Evolutionary conservation across 2,797 vertebrate species (phyloP).

Genomic region (Chloroceryle amazona): DNA sequence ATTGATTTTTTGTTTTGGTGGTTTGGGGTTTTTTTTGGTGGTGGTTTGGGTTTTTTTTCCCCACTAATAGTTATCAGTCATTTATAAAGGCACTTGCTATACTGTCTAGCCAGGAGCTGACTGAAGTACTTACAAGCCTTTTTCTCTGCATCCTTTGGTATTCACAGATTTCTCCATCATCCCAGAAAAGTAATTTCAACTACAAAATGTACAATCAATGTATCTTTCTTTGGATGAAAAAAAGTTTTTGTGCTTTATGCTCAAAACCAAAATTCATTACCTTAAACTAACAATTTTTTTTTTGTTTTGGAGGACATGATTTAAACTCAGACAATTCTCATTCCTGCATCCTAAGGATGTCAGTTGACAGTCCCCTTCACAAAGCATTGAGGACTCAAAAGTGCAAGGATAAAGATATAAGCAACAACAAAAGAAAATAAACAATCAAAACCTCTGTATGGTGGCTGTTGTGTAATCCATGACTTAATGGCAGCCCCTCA

Average conservation of each 20-base stretch:
- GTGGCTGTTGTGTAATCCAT: neutral
- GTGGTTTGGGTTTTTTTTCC: neutral
- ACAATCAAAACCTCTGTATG: neutral
- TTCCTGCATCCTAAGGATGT: neutral
- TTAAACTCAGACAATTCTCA: neutral
- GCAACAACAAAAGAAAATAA: neutral
- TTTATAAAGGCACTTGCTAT: neutral
- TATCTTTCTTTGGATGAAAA: neutral
- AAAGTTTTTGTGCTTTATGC: neutral
- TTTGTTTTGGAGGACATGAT: neutral
- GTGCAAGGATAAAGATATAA: neutral
- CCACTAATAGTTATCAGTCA: neutral
- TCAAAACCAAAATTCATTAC: neutral
- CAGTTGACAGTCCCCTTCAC: neutral
- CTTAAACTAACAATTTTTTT: neutral
- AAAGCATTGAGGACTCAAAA: neutral
- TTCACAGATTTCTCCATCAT: neutral
- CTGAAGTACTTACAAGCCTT: neutral
- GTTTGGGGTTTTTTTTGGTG: too few species aligned
- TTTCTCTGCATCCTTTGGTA: neutral
- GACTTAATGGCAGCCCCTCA: neutral
- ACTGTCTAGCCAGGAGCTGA: neutral
- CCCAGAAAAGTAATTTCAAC: neutral
- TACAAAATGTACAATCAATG: neutral
- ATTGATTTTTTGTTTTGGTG: too few species aligned